Conservation (phyloP, 30 jellyfish, hydroid and myxozoan species). For the Chironex yamaguchii region DNA sequence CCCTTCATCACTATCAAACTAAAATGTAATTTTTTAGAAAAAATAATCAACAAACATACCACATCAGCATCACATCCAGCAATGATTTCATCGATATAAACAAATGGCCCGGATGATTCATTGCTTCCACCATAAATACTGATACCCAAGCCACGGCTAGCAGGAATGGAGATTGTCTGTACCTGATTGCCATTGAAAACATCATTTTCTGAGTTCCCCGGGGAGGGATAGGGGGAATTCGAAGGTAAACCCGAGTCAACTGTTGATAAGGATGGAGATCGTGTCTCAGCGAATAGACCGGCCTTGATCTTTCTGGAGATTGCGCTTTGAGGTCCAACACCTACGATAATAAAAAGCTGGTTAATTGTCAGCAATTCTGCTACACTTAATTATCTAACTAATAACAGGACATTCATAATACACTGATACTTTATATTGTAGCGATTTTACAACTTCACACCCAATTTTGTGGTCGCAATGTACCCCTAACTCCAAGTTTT, state of each 20-base stretch:
- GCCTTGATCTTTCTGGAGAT: not conserved
- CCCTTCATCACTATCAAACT: no score
- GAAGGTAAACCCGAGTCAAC: conserved; percentile 86
- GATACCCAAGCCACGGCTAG: conserved; percentile 72
- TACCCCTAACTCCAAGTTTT: no score
- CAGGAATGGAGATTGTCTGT: conserved; percentile 57
- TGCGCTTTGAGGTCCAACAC: not conserved
- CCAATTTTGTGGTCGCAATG: no score
- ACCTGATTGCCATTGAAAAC: conserved; percentile 15
- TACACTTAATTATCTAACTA: no score
- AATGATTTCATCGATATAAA: conserved; percentile 62
- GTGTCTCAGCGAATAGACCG: conserved; percentile 33
- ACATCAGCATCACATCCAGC: conserved; percentile 81
- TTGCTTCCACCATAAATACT: conserved; percentile 78
- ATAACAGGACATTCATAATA: no score
- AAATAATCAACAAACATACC: conserved; percentile 44
- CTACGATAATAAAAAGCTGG: not conserved
- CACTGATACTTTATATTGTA: no score
- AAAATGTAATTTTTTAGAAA: no score
- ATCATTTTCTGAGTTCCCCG: conserved; percentile 66
- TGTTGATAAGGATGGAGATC: conserved; percentile 36
- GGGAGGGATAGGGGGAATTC: conserved; percentile 76
- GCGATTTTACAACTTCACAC: no score
- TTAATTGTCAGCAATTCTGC: no score
- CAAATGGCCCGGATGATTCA: conserved; percentile 75